Evolutionary conservation across 2,888 invertebrate species (phyloP).

Genomic region (Lasioglossum vierecki): DNA sequence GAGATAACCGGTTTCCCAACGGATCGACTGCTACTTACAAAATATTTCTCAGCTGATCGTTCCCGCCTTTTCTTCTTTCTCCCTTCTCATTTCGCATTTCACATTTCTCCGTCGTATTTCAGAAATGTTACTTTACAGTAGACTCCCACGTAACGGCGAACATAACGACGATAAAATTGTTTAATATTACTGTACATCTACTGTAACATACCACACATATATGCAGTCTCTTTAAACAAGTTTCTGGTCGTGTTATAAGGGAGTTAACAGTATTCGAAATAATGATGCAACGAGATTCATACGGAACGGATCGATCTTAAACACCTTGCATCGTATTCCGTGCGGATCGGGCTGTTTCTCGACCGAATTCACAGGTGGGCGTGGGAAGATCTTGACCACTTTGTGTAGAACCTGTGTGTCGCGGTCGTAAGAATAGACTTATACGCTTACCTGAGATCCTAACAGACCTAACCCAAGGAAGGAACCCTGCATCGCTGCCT

Average conservation of each 20-base stretch:
- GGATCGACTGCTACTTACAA: conserved; percentile 32
- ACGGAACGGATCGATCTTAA: not conserved
- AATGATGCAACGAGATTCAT: not conserved
- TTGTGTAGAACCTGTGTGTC: conserved; percentile 69
- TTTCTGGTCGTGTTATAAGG: too few relatives aligned
- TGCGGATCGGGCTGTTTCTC: conserved; percentile 65
- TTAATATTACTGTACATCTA: too few relatives aligned
- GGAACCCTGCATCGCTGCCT: conserved; percentile 60
- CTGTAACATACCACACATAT: too few relatives aligned
- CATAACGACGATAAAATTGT: too few relatives aligned
- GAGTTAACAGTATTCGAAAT: too few relatives aligned
- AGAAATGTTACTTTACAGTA: not conserved
- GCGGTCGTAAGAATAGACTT: conserved; percentile 24
- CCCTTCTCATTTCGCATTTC: not conserved
- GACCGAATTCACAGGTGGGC: conserved; percentile 65
- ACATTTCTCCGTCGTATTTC: not conserved
- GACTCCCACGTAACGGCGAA: too few relatives aligned
- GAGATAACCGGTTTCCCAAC: conserved; percentile 62
- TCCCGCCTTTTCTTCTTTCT: conserved; percentile 12
- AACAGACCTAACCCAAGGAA: conserved; percentile 35
- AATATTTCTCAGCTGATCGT: conserved; percentile 65
- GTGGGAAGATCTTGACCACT: conserved; percentile 76
- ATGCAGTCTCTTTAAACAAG: too few relatives aligned
- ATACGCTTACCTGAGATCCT: conserved; percentile 46
- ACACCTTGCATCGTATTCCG: conserved; percentile 30